Base-by-base conservation (phyloP, 2,113 vertebrate species). In the Ciconia stormi region DNA sequence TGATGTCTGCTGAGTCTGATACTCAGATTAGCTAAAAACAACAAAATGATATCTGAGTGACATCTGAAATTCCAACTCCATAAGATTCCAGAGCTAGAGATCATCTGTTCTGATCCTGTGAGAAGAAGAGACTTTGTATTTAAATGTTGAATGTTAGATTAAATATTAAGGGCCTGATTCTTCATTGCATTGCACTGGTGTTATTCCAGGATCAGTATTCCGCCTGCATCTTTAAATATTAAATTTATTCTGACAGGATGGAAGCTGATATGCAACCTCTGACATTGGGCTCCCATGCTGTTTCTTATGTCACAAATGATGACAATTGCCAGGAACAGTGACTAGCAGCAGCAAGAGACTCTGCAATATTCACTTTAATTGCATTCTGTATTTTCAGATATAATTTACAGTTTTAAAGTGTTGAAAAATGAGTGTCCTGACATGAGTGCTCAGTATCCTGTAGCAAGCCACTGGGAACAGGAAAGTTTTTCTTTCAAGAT, bases 401-500 rank as follows among this genome's bases (percentile, higher is more conserved):
- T 53, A 78, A 92, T 91, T 95, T 93, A 42, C 32, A 29, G 32
- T 66, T 89, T 56, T 47, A 25, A 91, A 73, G 34, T 47, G 70
- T 58, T 69, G 49, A 84, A 91, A 84, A 92, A 69, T 27, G 52
- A 84, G 36, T 36, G 10, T 80, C 49, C 62, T 93, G 91, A 89
- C 89, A 82, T 17, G 56, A 87, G 52, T 2, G 3, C 70, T 95
- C 69, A 71, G 52, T 59, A 61, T 91, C 25, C 47, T 72, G 49
- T 87, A 82, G 69, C 34, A 93, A 95, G 55, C 77, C 61, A 66
- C 52, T 46, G 77, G 83, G 91, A 96, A 86, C 15, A 36, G 62
- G n/a, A 53, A 93, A 80, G 71, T 46, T 92, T 94, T 91, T 34
- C 84, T 95, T 97, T 96, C 78, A 93, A 96, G 79, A 53, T 87